phyloP scores from a whole-genome alignment of 2,113 vertebrate species.

The Lucifuga dentata region DNA sequence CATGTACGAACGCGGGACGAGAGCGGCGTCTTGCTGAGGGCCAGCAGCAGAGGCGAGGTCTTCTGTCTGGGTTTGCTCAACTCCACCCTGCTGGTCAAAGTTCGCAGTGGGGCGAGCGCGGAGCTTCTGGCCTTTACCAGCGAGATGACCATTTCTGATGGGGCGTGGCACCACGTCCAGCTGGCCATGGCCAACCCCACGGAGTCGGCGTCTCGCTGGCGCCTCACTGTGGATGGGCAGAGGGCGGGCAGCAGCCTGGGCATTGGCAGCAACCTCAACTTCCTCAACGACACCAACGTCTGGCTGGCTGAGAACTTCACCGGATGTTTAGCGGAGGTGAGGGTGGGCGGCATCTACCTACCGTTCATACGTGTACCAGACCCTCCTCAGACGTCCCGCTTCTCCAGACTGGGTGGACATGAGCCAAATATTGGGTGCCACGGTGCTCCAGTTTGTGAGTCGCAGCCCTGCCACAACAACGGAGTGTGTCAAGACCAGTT shows the following conservation, averaged over 20 bases:
- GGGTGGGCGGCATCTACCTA: slow-evolving; percentile 88
- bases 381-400: slow-evolving; percentile 80
- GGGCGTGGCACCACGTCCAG: slow-evolving; percentile 88
- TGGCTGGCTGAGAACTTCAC: slow-evolving; percentile 89
- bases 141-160: slow-evolving; percentile 80
- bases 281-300: slow-evolving; percentile 82
- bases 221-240: slow-evolving; percentile 81
- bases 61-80: slow-evolving; percentile 88
- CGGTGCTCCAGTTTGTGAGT: slow-evolving; percentile 83
- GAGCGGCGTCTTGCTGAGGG: slow-evolving; percentile 84
- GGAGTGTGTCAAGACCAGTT: slow-evolving; percentile 90
- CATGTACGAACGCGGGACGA: slow-evolving; percentile 88
- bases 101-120: slow-evolving; percentile 80
- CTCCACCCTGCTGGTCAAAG: slow-evolving; percentile 83
- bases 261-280: slow-evolving; percentile 82
- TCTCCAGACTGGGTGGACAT: slow-evolving; percentile 64
- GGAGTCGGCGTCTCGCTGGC: slow-evolving; percentile 81
- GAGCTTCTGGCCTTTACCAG: slow-evolving; percentile 83
- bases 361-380: slow-evolving; percentile 75
- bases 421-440: slow-evolving; percentile 82
- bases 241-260: slow-evolving; percentile 72
- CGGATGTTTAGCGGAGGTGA: slow-evolving; percentile 90
- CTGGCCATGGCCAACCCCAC: slow-evolving; percentile 82
- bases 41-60: slow-evolving; percentile 71
- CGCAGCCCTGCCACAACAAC: slow-evolving; percentile 86